Percentiles rank a stretch among this genome's conserved stretches.
Evolutionary conservation across 2,888 invertebrate genomes (phyloP).

Genomic region (Bembecia ichneumoniformis): DNA sequence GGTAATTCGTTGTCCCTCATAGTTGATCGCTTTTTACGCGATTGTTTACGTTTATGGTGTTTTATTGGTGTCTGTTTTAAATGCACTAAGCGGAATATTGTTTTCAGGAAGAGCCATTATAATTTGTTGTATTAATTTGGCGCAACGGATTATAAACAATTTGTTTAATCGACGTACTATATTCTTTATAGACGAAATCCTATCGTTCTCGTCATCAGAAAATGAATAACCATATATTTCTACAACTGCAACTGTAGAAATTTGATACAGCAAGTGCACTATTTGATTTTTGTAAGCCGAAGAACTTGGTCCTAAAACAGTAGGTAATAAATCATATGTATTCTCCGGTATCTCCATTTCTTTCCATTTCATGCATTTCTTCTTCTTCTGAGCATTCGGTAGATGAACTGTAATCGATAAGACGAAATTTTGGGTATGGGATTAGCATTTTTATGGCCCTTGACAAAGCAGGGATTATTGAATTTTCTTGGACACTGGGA

Average conservation of each 20-base stretch:
- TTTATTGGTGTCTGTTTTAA: slow-evolving; percentile 1
- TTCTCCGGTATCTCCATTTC: background rate
- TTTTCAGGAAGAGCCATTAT: slow-evolving; percentile 2
- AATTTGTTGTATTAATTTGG: slow-evolving; percentile 1
- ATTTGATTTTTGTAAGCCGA: background rate
- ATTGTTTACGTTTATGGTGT: slow-evolving; percentile 1
- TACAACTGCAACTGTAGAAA: background rate
- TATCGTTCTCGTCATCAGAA: slow-evolving; percentile 1
- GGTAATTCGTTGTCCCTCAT: slow-evolving; percentile 5
- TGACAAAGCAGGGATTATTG: too few species aligned
- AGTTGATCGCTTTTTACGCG: slow-evolving; percentile 5
- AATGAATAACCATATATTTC: background rate
- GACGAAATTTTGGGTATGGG: background rate
- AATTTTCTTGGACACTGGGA: too few species aligned
- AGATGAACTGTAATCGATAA: background rate
- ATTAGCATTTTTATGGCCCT: background rate
- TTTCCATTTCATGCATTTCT: too few species aligned
- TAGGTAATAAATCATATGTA: background rate
- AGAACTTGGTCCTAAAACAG: background rate
- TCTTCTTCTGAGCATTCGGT: background rate
- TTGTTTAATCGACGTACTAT: background rate
- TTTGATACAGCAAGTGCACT: background rate
- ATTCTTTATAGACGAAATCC: background rate
- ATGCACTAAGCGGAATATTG: slow-evolving; percentile 1
- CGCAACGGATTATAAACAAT: background rate